Conservation (phyloP, 2,797 vertebrate genomes). For the Chrysocyon brachyurus region DNA sequence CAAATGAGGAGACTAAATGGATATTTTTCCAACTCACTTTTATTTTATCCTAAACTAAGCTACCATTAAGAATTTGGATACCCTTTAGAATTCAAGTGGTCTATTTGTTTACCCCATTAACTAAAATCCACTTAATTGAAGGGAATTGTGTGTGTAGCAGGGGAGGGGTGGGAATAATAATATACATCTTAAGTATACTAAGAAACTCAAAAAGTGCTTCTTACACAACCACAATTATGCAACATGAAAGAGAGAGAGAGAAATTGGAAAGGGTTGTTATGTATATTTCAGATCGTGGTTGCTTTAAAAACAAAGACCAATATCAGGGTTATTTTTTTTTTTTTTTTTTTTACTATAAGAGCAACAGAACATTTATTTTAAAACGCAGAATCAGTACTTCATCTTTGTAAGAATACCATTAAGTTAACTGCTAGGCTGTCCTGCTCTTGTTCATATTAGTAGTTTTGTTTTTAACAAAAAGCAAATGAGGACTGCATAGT, state of each 20-base stretch:
- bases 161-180: not conserved
- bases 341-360: not conserved
- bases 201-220: slow-evolving; percentile 7
- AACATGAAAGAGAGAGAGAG: not conserved
- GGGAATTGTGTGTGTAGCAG: not conserved
- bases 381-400: not conserved
- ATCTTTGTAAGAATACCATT: not conserved
- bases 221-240: not conserved
- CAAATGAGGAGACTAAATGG: not conserved
- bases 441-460: not conserved
- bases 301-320: not conserved
- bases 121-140: not conserved
- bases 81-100: not conserved
- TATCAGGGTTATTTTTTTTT: not conserved
- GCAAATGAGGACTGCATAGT: slow-evolving; percentile 44
- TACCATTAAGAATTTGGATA: not conserved
- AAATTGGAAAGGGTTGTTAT: not conserved
- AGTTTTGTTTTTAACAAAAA: not conserved
- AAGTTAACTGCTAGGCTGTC: not conserved
- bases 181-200: not conserved
- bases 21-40: not conserved
- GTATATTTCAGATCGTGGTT: not conserved
- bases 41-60: not conserved
- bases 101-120: not conserved
- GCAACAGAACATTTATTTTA: not conserved